Conservation (phyloP, 2,888 invertebrate genomes). For the Phengaris alcon region DNA sequence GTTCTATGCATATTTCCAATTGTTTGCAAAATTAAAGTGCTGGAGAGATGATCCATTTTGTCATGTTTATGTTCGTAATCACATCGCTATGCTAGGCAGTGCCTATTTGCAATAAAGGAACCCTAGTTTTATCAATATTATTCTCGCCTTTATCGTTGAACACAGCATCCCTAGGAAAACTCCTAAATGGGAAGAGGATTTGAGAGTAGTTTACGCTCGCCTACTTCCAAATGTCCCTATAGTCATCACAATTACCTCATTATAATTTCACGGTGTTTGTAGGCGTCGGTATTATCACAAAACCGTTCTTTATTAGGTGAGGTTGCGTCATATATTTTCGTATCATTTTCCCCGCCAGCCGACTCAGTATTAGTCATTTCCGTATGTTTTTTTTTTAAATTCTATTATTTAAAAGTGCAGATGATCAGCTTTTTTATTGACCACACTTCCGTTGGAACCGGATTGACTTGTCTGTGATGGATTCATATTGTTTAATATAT, state of each 20-base stretch:
- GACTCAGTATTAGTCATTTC: conserved; percentile 3
- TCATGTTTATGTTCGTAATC: too few species aligned
- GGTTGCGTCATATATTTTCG: conserved; percentile 31
- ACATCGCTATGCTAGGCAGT: too few species aligned
- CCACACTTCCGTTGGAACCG: conserved; percentile 2
- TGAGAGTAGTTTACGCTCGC: background rate
- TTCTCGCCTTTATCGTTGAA: too few species aligned
- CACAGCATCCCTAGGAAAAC: too few species aligned
- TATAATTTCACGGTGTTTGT: background rate
- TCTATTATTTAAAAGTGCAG: background rate
- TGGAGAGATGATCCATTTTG: too few species aligned
- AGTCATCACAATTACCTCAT: conserved; percentile 13
- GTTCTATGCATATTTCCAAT: too few species aligned
- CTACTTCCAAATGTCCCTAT: background rate
- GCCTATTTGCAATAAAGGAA: too few species aligned
- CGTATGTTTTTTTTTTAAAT: background rate
- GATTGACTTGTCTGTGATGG: background rate
- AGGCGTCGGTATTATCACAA: conserved; percentile 7
- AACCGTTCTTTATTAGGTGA: conserved; percentile 32
- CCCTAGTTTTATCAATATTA: too few species aligned
- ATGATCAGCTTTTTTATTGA: background rate
- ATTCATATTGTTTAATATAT: background rate
- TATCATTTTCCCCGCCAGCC: conserved; percentile 32
- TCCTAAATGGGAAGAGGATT: too few species aligned
- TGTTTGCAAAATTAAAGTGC: too few species aligned